A percentile compares a stretch with the other conserved stretches of the same genome.
Conservation (phyloP, 2,113 vertebrate species). For the Phocoena phocoena region DNA sequence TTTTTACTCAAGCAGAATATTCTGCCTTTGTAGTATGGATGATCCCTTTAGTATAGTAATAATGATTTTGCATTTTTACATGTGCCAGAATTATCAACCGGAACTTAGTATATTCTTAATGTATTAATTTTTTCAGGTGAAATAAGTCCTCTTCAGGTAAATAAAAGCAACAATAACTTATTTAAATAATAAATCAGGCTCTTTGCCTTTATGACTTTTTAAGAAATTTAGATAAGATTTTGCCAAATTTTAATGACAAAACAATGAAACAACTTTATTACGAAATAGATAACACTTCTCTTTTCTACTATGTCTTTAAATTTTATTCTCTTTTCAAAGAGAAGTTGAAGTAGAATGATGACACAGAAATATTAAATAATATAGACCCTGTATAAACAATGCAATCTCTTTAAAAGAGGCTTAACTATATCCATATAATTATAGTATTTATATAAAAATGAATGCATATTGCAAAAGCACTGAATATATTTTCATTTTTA, state of each 20-base stretch:
- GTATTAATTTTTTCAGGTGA: background rate
- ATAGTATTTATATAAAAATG: conserved; percentile 34
- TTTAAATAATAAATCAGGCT: background rate
- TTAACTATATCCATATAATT: background rate
- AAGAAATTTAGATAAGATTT: conserved; percentile 14
- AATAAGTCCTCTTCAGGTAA: background rate
- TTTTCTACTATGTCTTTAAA: conserved; percentile 11
- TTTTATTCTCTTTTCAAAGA: conserved; percentile 34
- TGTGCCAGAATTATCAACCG: background rate
- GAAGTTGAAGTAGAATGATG: background rate
- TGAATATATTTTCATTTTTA: conserved; percentile 21
- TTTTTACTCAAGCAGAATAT: background rate
- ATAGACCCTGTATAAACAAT: background rate
- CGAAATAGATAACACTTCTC: background rate
- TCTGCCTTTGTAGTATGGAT: background rate
- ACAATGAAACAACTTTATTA: background rate
- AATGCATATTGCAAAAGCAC: background rate
- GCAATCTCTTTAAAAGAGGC: background rate
- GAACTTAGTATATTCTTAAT: background rate
- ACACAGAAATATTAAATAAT: conserved; percentile 21
- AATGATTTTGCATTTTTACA: background rate
- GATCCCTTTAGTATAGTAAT: background rate
- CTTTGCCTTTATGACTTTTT: background rate
- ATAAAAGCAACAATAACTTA: background rate
- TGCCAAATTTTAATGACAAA: background rate